Evolutionary conservation across 2,797 vertebrate species (phyloP), one percentile per base, ranked within the genome.

Genomic region (Anguilla megastoma): DNA sequence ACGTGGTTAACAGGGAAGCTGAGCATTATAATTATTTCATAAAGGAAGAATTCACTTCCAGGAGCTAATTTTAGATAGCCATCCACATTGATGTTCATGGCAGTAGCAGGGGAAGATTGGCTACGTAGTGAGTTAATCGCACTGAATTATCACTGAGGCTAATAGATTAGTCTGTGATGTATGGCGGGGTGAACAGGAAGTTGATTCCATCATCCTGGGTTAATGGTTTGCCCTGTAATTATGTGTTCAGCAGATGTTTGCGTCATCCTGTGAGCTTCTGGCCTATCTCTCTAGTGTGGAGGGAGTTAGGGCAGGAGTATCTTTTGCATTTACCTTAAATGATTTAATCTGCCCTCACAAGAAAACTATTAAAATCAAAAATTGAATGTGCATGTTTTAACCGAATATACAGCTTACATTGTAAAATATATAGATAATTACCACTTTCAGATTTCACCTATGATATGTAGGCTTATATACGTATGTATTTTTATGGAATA

Each of bases 141-240:
- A 91, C 91, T 69, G 95, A 95, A 95, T 95, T 95, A 95, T 94
- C 92, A 94, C 91, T 90, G 91, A 91, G 92, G 91, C 91, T 95
- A 95, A 95, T 95, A 92, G 94, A 89, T 86, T 91, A 89, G 92
- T 92, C 94, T 93, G 91, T 94, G 91, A 91, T 87, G 86, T 92
- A 94, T 95, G 95, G 95, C 94, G 93, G 92, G 93, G 92, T 95
- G 95, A 92, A 95, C 95, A 91, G 94, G 91, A 92, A 91, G 92
- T 92, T 89, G 91, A 92, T 92, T 89, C 89, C 91, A 85, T 86
- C 90, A 83, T 91, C 94, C 91, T 94, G 96, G 96, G 96, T 96
- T 94, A 93, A 92, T 89, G 88, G 90, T 91, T 58, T 82, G 85
- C 89, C 87, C 89, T 90, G 88, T 96, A 96, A 96, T 96, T 94